Conservation (phyloP, 2,113 vertebrate genomes). For the Mus spicilegus region DNA sequence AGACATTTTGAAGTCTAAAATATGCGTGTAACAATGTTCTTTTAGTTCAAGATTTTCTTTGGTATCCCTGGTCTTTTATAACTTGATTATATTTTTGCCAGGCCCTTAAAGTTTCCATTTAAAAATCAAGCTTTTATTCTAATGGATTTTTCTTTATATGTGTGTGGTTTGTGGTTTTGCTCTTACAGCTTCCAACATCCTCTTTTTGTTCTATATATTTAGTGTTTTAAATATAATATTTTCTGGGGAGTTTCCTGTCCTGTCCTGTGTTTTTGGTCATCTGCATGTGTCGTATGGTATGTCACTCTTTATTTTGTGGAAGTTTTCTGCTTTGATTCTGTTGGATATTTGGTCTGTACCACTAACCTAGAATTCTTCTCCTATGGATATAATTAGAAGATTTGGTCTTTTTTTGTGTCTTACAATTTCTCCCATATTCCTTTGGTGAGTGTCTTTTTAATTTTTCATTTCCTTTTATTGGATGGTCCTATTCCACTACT, state of each 20-base stretch:
- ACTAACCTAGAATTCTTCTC: neutral
- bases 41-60: neutral
- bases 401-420: neutral
- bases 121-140: neutral
- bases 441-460: neutral
- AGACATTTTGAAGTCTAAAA: neutral
- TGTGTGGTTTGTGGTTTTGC: neutral
- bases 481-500: neutral
- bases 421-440: neutral
- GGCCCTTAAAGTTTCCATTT: neutral
- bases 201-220: neutral
- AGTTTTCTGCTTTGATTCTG: neutral
- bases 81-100: neutral
- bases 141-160: neutral
- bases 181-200: neutral
- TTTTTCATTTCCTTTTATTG: neutral
- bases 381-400: neutral
- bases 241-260: neutral
- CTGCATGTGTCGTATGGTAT: neutral
- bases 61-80: neutral
- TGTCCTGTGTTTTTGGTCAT: neutral
- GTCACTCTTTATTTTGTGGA: neutral
- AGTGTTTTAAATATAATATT: neutral
- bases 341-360: neutral
- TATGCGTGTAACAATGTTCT: neutral